These are phyloP conservation scores for Lytechinus pictus DNA, from an alignment of 35 echinoderm and acorn worm species.

Conservation along the genomic window DNA sequence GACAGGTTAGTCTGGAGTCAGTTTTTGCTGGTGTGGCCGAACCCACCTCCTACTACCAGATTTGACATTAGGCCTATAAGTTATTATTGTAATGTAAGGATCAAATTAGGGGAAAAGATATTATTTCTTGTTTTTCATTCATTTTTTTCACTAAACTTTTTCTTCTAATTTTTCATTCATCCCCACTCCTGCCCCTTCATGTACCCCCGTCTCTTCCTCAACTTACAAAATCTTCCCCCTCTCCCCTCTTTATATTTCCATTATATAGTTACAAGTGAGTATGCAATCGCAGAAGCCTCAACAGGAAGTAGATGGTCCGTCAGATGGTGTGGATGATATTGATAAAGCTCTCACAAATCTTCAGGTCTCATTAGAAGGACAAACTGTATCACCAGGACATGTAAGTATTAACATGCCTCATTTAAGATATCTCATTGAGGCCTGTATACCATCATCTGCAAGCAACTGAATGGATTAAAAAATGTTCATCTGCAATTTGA, in stretches of 20 bases:
- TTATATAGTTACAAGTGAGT: constrained; percentile 85
- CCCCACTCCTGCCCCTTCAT: background rate
- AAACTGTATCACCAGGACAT: constrained; percentile 77
- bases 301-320: constrained; percentile 59
- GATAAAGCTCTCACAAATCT: constrained; percentile 91
- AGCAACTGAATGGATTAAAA: no score
- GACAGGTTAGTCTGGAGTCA: no score
- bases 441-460: no score
- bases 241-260: background rate
- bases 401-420: constrained; percentile 55
- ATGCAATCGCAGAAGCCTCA: constrained; percentile 78
- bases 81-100: no score
- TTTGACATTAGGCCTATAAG: no score
- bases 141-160: background rate
- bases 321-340: constrained; percentile 94
- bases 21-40: no score
- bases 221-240: no score
- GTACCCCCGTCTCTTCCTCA: background rate
- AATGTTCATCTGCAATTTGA: no score
- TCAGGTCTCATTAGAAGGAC: constrained; percentile 85
- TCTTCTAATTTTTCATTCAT: background rate
- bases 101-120: no score
- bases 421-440: background rate
- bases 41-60: no score
- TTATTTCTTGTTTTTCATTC: no score